Base-by-base conservation (phyloP, 2,113 vertebrate species). In the pig (Sus scrofa) region DNA sequence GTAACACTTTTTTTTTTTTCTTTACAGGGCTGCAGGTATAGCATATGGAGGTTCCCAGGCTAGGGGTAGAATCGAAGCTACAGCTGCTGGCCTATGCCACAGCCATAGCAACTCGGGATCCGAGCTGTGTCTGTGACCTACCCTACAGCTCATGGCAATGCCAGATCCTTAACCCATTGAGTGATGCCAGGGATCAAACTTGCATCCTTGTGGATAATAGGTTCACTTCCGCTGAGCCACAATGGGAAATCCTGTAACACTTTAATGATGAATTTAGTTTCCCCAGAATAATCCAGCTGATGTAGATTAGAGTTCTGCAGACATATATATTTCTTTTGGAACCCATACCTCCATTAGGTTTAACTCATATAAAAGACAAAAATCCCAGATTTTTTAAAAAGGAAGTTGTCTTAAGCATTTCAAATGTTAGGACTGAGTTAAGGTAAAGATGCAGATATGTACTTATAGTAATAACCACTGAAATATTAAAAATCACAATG, bases 251-350 rank as follows among this genome's bases (percentile, higher is more conserved):
- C 44, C 44, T 70, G 13, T 82, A 37, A 77, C 37, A 65, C n/a
- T 93, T 83, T 20, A 73, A 39, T 89, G 65, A 62, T 71, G 60
- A 54, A 37, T 70, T 89, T 73, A 58, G 87, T 92, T 95, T 34
- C 58, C 44, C 79, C 82, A 92, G 75, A 50, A 60, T 39, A 54
- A 91, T 16, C 5, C 34, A 27, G 75, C 30, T 89, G 30, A 73
- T 11, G 8, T 65, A 84, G 67, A 73, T 6, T 73, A 34, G 79
- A 44, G 92, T 96, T 88, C 52, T 60, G 39, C 14, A 87, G 34
- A 34, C 14, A 50, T 44, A 27, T 16, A 32, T 52, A 68, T 8
- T 90, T 44, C 4, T 44, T 44, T 44, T 44, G 44, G 44, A 8
- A 44, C 44, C 44, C 8, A 44, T 44, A 44, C 44, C 44, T 44